Base-by-base conservation (phyloP, 2,797 vertebrate genomes). In the Peromyscus eremicus region DNA sequence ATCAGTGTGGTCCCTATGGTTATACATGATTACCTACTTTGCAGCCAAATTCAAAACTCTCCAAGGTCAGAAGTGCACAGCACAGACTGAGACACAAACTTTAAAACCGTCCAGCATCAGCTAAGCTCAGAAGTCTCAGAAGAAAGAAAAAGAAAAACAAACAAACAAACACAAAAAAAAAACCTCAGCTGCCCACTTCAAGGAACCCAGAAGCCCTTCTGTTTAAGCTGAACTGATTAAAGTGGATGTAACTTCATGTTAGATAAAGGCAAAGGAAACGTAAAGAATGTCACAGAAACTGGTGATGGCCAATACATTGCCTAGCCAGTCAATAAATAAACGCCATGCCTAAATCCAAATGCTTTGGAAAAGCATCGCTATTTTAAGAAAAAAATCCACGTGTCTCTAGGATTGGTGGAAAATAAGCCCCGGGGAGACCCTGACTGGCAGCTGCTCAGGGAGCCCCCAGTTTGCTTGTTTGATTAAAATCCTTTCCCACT, bases 11-110 rank as follows among this genome's bases (percentile, higher is more conserved):
- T 27, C 68, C 91, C 88, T 95, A 91, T 52, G 43, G 77, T 79
- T 92, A 95, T 88, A 94, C 87, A 91, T 93, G 81, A 94, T 94
- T 97, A 86, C 70, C 93, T 57, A 92, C 79, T 93, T 88, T 92
- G 62, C 71, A 96, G 91, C 82, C 93, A 94, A 97, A 96, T 94
- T 94, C 70, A 91, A 70, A 96, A 96, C 80, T 71, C 34, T 49
- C 57, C 76, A 46, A 77, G 88, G 60, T 87, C 91, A 95, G 60
- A 96, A 80, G 79, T 64, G 79, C 37, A 96, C 55, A 87, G 62
- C 52, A 43, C 71, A 82, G 68, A 13, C 66, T 77, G 40, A 90
- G 57, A 96, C 81, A 89, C 5, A 29, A 73, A 94, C 52, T 86
- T 93, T 85, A 81, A 92, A 97, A 55, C 57, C 64, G 4, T 71